These are phyloP conservation scores for Bufotes viridis DNA, from an alignment of 2,797 vertebrate species.

Conservation along the genomic window DNA sequence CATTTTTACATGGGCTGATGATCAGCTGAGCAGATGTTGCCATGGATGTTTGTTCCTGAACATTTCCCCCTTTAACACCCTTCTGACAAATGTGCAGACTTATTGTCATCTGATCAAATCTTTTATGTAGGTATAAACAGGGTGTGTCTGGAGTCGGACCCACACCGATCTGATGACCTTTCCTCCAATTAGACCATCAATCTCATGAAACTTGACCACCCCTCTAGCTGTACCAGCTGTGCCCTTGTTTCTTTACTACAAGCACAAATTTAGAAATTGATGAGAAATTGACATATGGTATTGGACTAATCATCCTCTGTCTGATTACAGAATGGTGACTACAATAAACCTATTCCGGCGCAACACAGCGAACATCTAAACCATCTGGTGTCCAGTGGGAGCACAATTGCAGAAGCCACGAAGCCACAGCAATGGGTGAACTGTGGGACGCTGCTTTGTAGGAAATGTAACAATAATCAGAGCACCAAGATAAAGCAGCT, in stretches of 20 bases:
- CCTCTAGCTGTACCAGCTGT: too few species aligned
- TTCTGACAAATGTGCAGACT: too few species aligned
- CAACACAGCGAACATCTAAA: slow-evolving; percentile 97
- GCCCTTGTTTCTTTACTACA: neutral
- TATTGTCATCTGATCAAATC: too few species aligned
- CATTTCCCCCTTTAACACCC: too few species aligned
- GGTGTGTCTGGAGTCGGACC: too few species aligned
- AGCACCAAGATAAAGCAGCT: slow-evolving; percentile 91
- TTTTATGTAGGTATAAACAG: too few species aligned
- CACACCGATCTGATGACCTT: too few species aligned
- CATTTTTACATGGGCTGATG: too few species aligned
- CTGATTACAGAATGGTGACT: slow-evolving; percentile 89
- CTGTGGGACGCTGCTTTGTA: slow-evolving; percentile 93
- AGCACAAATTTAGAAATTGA: neutral
- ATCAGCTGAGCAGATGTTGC: too few species aligned
- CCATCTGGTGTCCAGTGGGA: slow-evolving; percentile 83
- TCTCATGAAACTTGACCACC: too few species aligned
- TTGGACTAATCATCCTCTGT: neutral
- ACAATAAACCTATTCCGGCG: slow-evolving; percentile 98
- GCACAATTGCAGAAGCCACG: slow-evolving; percentile 70
- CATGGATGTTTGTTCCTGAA: too few species aligned
- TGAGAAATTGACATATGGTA: neutral
- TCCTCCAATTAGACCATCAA: too few species aligned
- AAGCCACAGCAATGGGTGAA: slow-evolving; percentile 92
- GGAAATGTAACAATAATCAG: slow-evolving; percentile 93